Evolutionary conservation across 2,113 vertebrate species (phyloP).

Genomic region (Dendropsophus ebraccatus): DNA sequence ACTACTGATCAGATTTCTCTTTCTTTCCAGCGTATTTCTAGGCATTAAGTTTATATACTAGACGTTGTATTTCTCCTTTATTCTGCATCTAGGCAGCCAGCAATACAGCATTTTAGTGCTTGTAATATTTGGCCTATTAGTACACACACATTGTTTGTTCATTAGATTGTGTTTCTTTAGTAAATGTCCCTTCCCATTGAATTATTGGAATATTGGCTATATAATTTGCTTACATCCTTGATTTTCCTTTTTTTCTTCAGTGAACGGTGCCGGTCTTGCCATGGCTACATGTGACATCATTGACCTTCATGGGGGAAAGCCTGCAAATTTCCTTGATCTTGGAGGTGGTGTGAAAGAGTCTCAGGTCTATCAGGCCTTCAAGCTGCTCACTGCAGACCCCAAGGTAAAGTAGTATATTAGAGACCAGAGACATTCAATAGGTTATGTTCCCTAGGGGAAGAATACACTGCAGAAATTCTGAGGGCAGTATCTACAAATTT

Average conservation of each 20-base stretch:
- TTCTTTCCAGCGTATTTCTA: neutral
- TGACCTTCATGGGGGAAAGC: slow-evolving; percentile 92
- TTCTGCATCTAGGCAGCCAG: neutral
- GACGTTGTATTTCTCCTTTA: too few relatives aligned
- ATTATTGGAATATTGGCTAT: neutral
- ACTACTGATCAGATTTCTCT: too few relatives aligned
- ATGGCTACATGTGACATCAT: slow-evolving; percentile 99
- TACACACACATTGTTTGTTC: neutral
- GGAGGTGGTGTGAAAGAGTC: slow-evolving; percentile 96
- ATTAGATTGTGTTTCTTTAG: neutral
- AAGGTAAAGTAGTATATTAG: slow-evolving; percentile 78
- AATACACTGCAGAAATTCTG: too few relatives aligned
- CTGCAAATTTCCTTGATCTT: slow-evolving; percentile 96
- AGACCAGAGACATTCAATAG: too few relatives aligned
- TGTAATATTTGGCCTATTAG: neutral
- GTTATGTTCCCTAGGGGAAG: too few relatives aligned
- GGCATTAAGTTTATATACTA: neutral
- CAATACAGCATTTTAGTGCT: neutral
- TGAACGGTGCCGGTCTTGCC: slow-evolving; percentile 95
- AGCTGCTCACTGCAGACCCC: slow-evolving; percentile 92
- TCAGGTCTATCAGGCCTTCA: slow-evolving; percentile 97
- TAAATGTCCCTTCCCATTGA: neutral
- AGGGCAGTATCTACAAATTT: too few relatives aligned
- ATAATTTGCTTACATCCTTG: neutral
- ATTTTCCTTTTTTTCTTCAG: slow-evolving; percentile 72